Evolutionary conservation across 2,113 vertebrate species (phyloP).

Genomic region (Elaphurus davidianus): DNA sequence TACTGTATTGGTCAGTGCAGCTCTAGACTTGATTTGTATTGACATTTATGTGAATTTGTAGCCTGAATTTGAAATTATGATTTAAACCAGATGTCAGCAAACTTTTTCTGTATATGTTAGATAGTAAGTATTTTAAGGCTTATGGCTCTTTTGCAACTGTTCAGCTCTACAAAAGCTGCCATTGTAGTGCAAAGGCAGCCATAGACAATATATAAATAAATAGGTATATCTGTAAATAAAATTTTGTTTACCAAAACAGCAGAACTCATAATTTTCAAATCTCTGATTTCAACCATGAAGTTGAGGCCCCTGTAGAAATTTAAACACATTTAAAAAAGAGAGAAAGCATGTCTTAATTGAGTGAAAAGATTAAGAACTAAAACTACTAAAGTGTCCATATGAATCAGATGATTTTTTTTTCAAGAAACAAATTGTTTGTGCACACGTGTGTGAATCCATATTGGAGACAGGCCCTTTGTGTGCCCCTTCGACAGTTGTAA

Average conservation of each 20-base stretch:
- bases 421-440: constrained; percentile 78
- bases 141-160: not conserved
- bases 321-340: not conserved
- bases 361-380: not conserved
- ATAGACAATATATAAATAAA: not conserved
- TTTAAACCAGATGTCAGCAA: not conserved
- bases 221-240: not conserved
- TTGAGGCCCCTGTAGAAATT: not conserved
- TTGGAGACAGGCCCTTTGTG: constrained; percentile 97
- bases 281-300: not conserved
- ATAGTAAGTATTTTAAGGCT: not conserved
- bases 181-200: not conserved
- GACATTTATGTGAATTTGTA: not conserved
- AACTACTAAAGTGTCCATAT: not conserved
- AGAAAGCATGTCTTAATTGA: not conserved
- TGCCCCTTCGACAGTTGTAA: constrained; percentile 98
- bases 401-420: not conserved
- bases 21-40: not conserved
- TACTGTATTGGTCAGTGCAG: not conserved
- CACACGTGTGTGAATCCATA: constrained; percentile 97
- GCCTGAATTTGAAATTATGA: not conserved
- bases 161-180: not conserved
- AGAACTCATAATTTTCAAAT: not conserved
- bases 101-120: not conserved
- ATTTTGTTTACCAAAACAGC: not conserved